Conservation (phyloP, 2,888 invertebrate species). For the Heteropelma amictum region DNA sequence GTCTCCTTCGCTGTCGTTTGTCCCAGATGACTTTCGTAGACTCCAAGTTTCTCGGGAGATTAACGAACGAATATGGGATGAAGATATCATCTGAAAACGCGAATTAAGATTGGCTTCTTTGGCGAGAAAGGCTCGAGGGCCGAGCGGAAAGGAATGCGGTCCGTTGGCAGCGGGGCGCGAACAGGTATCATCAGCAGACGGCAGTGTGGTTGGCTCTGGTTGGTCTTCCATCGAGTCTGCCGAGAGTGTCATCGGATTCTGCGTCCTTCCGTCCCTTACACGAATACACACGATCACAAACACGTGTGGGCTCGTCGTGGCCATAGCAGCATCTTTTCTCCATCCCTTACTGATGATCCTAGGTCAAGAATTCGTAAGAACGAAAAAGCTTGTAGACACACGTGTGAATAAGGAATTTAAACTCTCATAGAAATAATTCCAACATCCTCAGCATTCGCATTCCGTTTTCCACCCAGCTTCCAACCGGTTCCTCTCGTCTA, state of each 20-base stretch:
- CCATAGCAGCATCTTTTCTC: slow-evolving; percentile 8
- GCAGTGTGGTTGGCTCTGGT: slow-evolving; percentile 29
- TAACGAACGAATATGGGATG: not conserved
- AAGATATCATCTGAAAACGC: slow-evolving; percentile 44
- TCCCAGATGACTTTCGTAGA: no score
- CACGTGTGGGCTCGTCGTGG: no score
- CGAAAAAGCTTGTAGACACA: not conserved
- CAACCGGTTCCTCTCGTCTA: no score
- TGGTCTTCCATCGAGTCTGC: slow-evolving; percentile 23
- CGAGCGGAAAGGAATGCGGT: slow-evolving; percentile 52
- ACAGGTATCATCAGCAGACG: slow-evolving; percentile 50
- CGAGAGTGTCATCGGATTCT: slow-evolving; percentile 57
- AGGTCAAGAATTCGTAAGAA: slow-evolving; percentile 41
- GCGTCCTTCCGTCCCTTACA: slow-evolving; percentile 28
- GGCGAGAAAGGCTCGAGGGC: not conserved
- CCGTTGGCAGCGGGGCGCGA: slow-evolving; percentile 48
- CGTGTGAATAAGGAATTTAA: not conserved
- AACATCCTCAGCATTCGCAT: not conserved
- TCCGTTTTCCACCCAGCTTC: no score
- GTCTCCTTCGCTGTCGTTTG: no score
- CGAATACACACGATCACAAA: no score
- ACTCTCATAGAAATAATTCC: not conserved
- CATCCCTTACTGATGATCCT: slow-evolving; percentile 23
- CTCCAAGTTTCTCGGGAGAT: no score
- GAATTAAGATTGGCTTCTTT: not conserved